Conservation (phyloP, 2,888 invertebrate genomes). For the Andrena camellia region DNA sequence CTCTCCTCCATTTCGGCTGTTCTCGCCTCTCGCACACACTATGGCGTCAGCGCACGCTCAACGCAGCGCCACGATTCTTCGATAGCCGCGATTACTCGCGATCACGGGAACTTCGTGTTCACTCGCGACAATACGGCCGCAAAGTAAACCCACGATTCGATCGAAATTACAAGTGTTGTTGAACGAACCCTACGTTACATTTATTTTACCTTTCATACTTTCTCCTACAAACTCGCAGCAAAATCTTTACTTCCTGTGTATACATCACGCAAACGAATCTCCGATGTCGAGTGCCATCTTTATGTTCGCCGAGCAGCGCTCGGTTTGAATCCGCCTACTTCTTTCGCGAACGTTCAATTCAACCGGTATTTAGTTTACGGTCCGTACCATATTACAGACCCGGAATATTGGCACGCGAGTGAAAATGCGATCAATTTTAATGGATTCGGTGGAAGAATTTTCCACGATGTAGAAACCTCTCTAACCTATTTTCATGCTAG, state of each 20-base stretch:
- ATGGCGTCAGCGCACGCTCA: slow-evolving; percentile 73
- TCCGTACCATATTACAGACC: no score
- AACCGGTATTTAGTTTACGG: neutral
- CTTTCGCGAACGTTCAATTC: neutral
- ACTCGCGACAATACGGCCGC: slow-evolving; percentile 7
- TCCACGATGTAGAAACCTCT: no score
- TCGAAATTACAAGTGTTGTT: slow-evolving; percentile 27
- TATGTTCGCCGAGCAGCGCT: slow-evolving; percentile 37
- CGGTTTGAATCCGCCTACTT: slow-evolving; percentile 25
- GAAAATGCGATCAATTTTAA: neutral
- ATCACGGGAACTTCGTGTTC: slow-evolving; percentile 24
- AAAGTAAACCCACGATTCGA: slow-evolving; percentile 1
- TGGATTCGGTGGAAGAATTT: neutral
- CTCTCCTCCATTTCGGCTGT: slow-evolving; percentile 85
- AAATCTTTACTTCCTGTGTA: slow-evolving; percentile 10
- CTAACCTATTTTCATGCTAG: slow-evolving; percentile 27
- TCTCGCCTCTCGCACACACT: slow-evolving; percentile 75
- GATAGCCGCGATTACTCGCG: slow-evolving; percentile 47
- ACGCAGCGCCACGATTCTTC: slow-evolving; percentile 55
- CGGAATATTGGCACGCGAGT: neutral
- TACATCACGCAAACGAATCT: slow-evolving; percentile 24
- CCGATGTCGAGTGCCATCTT: slow-evolving; percentile 55
- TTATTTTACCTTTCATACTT: slow-evolving; percentile 25
- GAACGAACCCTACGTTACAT: neutral
- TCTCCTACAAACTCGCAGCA: neutral